Evolutionary conservation across 2,888 invertebrate genomes (phyloP).

Genomic region (Endotricha flammealis): DNA sequence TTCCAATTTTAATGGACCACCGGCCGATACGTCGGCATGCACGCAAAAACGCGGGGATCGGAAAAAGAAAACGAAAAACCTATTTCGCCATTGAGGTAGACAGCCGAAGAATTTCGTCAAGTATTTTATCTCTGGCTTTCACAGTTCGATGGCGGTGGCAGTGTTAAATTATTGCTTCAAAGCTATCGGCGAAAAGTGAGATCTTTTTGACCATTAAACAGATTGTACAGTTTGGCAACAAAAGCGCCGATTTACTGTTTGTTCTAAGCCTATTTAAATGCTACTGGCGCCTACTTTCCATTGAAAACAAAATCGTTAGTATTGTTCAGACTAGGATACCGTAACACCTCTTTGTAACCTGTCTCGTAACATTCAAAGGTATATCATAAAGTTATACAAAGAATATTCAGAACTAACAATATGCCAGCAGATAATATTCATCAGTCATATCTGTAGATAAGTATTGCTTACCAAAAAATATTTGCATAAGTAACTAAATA

Average conservation of each 20-base stretch:
- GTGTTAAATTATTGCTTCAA: slow-evolving; percentile 64
- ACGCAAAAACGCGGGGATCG: slow-evolving; percentile 61
- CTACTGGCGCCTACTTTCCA: background rate
- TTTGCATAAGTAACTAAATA: too few relatives aligned
- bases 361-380: too few relatives aligned
- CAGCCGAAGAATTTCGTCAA: slow-evolving; percentile 65
- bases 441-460: too few relatives aligned
- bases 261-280: too few relatives aligned
- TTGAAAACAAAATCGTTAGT: too few relatives aligned
- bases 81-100: slow-evolving; percentile 62
- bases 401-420: too few relatives aligned
- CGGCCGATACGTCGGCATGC: slow-evolving; percentile 51
- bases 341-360: too few relatives aligned
- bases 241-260: too few relatives aligned
- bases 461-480: too few relatives aligned
- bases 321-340: too few relatives aligned
- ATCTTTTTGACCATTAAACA: slow-evolving; percentile 29
- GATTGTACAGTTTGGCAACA: slow-evolving; percentile 16
- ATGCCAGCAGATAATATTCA: too few relatives aligned
- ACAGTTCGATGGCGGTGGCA: slow-evolving; percentile 63
- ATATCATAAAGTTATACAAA: too few relatives aligned
- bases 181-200: slow-evolving; percentile 55
- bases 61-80: slow-evolving; percentile 63
- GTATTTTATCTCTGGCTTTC: slow-evolving; percentile 70
- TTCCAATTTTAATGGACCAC: slow-evolving; percentile 72